Conservation (phyloP, 2,888 invertebrate species). For the Calliopum simillimum region DNA sequence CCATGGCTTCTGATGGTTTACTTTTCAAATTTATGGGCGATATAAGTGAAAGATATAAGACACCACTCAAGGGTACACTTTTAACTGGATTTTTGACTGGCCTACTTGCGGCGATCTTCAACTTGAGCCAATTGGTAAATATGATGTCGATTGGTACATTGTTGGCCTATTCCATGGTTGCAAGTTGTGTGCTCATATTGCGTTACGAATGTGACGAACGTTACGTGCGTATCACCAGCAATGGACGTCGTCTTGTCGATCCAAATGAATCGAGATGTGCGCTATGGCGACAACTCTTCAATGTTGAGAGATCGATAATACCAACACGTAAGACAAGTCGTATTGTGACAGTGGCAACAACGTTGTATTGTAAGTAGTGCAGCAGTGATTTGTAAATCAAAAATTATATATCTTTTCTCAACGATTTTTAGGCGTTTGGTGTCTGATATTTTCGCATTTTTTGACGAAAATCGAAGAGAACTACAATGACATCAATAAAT, state of each 20-base stretch:
- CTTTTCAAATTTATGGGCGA: conserved; percentile 81
- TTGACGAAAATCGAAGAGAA: conserved; percentile 58
- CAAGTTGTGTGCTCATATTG: conserved; percentile 78
- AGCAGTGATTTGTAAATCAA: neutral
- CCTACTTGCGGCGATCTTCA: conserved; percentile 76
- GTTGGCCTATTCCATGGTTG: conserved; percentile 81
- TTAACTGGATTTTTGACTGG: conserved; percentile 82
- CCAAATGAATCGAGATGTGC: conserved; percentile 47
- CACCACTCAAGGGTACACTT: conserved; percentile 82
- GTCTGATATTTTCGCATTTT: conserved; percentile 56
- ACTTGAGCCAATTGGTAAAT: conserved; percentile 77
- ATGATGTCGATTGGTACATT: conserved; percentile 86
- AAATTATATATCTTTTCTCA: neutral
- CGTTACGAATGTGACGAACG: conserved; percentile 70
- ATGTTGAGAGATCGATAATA: conserved; percentile 61
- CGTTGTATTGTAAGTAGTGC: conserved; percentile 65
- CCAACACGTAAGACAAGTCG: conserved; percentile 67
- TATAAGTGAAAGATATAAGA: conserved; percentile 80
- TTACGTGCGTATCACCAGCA: conserved; percentile 39
- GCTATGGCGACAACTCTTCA: conserved; percentile 65
- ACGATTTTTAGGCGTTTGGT: conserved; percentile 54
- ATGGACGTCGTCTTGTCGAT: conserved; percentile 46
- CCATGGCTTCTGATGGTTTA: conserved; percentile 89
- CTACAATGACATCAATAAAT: conserved; percentile 42
- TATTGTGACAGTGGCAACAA: conserved; percentile 66